Evolutionary conservation across 2,797 vertebrate species (phyloP).

Genomic region (Coluber constrictor): DNA sequence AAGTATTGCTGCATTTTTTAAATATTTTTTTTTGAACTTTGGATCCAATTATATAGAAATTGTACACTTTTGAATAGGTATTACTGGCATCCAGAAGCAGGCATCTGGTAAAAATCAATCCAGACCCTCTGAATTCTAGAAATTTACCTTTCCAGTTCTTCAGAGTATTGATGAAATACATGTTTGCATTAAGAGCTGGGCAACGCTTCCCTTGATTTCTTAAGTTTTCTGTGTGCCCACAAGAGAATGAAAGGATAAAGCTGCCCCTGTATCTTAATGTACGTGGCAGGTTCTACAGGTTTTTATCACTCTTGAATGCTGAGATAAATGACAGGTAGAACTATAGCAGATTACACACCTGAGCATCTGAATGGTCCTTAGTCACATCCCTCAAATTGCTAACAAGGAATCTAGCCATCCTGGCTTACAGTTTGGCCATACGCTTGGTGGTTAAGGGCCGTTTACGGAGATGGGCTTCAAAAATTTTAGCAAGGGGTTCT

Average conservation of each 20-base stretch:
- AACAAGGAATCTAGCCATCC: neutral
- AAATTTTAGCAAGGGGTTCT: no score
- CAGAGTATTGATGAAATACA: neutral
- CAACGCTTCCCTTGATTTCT: neutral
- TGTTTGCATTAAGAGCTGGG: neutral
- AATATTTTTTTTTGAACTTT: neutral
- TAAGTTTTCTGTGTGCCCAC: neutral
- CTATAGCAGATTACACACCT: neutral
- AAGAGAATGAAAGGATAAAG: neutral
- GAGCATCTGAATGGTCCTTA: neutral
- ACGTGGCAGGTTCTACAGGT: neutral
- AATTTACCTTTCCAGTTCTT: neutral
- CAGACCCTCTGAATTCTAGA: neutral
- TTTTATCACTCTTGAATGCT: neutral
- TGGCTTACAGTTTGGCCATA: neutral
- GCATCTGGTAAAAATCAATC: neutral
- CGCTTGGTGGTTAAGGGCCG: neutral
- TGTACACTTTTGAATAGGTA: neutral
- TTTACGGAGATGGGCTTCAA: neutral
- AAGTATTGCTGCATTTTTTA: neutral
- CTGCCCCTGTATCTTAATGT: neutral
- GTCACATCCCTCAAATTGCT: neutral
- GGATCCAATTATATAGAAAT: neutral
- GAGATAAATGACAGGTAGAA: neutral
- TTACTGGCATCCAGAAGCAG: neutral